Percentiles rank a stretch among this genome's conserved stretches.
These are phyloP conservation scores for Excalfactoria chinensis DNA, from an alignment of 2,113 vertebrate genomes.

Conservation along the genomic window DNA sequence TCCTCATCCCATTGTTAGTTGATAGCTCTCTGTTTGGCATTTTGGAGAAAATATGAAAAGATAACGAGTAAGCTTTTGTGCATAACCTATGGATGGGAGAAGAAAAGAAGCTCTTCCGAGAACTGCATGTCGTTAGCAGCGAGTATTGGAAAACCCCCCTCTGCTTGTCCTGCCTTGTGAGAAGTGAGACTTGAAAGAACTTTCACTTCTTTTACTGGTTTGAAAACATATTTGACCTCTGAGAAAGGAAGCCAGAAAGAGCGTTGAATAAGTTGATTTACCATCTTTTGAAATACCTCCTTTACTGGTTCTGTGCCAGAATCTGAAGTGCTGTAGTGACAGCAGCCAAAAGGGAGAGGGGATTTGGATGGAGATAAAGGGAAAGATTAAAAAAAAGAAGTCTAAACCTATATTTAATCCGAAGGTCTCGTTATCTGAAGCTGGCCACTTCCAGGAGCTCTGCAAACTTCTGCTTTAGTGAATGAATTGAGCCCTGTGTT, in stretches of 20 bases:
- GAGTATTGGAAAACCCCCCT: neutral
- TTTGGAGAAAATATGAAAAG: slow-evolving; percentile 36
- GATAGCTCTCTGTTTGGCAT: slow-evolving; percentile 7
- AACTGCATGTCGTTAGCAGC: neutral
- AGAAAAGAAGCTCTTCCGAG: slow-evolving; percentile 14
- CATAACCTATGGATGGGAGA: neutral
- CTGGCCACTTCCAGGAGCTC: slow-evolving; percentile 56
- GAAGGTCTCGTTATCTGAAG: slow-evolving; percentile 47
- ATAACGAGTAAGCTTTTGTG: slow-evolving; percentile 22
- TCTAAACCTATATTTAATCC: slow-evolving; percentile 67
- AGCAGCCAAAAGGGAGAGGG: slow-evolving; percentile 64
- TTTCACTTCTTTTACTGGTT: slow-evolving; percentile 52
- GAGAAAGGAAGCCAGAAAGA: slow-evolving; percentile 59
- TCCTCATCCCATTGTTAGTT: slow-evolving; percentile 1
- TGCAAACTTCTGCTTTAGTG: slow-evolving; percentile 40
- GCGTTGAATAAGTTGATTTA: slow-evolving; percentile 59
- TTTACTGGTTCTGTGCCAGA: slow-evolving; percentile 60
- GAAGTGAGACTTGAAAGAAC: slow-evolving; percentile 57
- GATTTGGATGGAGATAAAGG: slow-evolving; percentile 70
- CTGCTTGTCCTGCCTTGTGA: slow-evolving; percentile 32
- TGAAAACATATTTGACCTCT: slow-evolving; percentile 66
- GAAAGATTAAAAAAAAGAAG: slow-evolving; percentile 58
- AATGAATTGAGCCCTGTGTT: slow-evolving; percentile 48
- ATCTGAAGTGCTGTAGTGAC: slow-evolving; percentile 61
- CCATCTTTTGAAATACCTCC: slow-evolving; percentile 64